Conservation (phyloP, 2,888 invertebrate species). For the Apamea monoglypha region DNA sequence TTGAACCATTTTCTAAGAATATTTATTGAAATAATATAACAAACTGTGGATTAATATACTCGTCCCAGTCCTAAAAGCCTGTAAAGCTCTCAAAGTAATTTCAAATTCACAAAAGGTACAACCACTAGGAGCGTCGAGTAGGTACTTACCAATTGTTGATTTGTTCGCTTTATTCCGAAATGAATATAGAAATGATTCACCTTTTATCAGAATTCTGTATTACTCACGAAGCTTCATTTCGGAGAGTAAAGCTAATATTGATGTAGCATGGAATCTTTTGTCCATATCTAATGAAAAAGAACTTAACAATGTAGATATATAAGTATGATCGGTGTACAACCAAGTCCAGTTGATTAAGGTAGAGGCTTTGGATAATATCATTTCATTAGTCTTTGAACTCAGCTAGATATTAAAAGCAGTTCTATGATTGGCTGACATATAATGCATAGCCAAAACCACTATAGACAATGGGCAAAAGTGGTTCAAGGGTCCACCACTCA, state of each 20-base stretch:
- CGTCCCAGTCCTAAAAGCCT: background rate
- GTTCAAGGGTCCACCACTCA: background rate
- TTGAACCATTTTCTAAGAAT: background rate
- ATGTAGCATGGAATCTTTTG: background rate
- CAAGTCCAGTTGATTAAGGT: background rate
- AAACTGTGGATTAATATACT: background rate
- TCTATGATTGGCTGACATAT: background rate
- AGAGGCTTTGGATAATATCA: background rate
- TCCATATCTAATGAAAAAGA: constrained; percentile 5
- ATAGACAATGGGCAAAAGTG: background rate
- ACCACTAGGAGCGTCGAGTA: background rate
- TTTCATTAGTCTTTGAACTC: background rate
- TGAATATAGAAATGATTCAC: constrained; percentile 14
- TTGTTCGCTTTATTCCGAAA: constrained; percentile 9
- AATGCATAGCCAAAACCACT: background rate
- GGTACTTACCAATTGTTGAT: constrained; percentile 10
- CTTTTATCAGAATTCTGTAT: constrained; percentile 5
- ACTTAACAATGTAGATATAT: background rate
- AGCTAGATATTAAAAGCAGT: background rate
- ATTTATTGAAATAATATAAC: too few relatives aligned
- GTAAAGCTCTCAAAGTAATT: background rate
- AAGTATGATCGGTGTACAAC: background rate
- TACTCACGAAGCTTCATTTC: constrained; percentile 12
- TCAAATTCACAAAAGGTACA: constrained; percentile 15
- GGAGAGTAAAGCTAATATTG: constrained; percentile 25